Base-by-base conservation (phyloP, 2,888 invertebrate genomes). In the Elegia similella region DNA sequence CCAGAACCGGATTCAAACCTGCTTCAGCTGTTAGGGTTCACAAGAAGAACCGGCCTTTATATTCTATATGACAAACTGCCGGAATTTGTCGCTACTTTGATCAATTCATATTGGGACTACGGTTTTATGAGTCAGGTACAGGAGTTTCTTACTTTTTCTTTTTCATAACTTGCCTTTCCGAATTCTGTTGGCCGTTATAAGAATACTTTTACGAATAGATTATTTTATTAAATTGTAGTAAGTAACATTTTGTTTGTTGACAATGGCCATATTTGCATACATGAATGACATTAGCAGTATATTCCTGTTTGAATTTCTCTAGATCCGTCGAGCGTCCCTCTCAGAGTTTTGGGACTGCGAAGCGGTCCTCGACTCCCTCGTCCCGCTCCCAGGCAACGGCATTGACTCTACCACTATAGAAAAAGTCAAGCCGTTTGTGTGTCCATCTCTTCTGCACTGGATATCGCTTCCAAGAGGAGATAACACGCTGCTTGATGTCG, bases 291-390 rank as follows among this genome's bases (percentile, higher is more conserved):
- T n/a, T n/a, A n/a, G n/a, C n/a, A n/a, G n/a, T n/a, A n/a, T n/a
- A n/a, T n/a, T n/a, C n/a, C n/a, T n/a, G n/a, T n/a, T n/a, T n/a
- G n/a, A n/a, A n/a, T n/a, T 17, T 13, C 17, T 29, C 1, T 60
- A 92, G 92, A 68, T 92, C 10, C 86, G 86, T 16, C 80, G 86
- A 13, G 88, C 91, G 0, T 66, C 84, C 0, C 66, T 66, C 1
- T 79, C 82, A 0, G 72, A 81, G 42, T 92, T 90, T 72, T 92
- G 90, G 91, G 90, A 92, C 62, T 92, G 92, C 56, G 84, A 87
- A 0, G 84, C 82, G 0, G 69, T 92, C 0, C 63, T 91, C 0
- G 65, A 68, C 0, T 70, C 86, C 0, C 61, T 92, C 23, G 68
- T 70, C 0, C 82, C 89, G 0, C 83, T 87, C 0, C 77, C 82